A percentile compares a stretch with the other conserved stretches of the same genome.
These are phyloP conservation scores for Polypedilum vanderplanki DNA, from an alignment of 1,140 invertebrate species.

Conservation along the genomic window DNA sequence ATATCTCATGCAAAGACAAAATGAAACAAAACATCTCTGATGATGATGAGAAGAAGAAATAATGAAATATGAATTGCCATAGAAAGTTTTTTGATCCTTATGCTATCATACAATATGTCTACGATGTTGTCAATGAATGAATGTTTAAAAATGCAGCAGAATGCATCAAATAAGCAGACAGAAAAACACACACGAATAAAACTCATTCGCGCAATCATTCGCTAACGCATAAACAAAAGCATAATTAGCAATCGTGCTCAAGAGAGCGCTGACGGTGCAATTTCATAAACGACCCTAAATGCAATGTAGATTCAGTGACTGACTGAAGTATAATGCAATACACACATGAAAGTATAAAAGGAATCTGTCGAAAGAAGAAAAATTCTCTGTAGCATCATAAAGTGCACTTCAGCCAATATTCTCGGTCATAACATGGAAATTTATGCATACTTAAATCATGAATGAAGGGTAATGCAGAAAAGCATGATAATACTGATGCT, in stretches of 20 bases:
- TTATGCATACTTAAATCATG: slow-evolving; percentile 14
- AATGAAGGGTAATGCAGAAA: background rate
- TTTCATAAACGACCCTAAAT: too few species aligned
- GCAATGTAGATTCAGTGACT: too few species aligned
- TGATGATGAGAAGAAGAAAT: background rate
- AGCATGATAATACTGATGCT: background rate
- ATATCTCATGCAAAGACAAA: background rate
- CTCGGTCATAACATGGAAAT: slow-evolving; percentile 16
- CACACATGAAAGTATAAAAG: too few species aligned
- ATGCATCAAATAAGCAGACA: background rate
- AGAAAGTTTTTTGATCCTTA: background rate
- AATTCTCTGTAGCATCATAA: background rate
- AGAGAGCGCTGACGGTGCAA: background rate
- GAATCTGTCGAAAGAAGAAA: too few species aligned
- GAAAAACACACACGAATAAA: too few species aligned
- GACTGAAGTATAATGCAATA: too few species aligned
- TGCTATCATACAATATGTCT: background rate
- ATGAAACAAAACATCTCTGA: background rate
- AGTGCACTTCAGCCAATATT: slow-evolving; percentile 17
- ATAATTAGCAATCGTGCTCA: slow-evolving; percentile 6
- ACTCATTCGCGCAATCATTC: background rate
- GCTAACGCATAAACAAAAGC: slow-evolving; percentile 11
- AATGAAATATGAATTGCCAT: background rate
- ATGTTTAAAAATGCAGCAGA: background rate
- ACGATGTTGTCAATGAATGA: background rate